Percentiles rank a stretch among this genome's conserved stretches.
phyloP scores from a whole-genome alignment of 1,140 invertebrate species.

The Tigriopus japonicus region DNA sequence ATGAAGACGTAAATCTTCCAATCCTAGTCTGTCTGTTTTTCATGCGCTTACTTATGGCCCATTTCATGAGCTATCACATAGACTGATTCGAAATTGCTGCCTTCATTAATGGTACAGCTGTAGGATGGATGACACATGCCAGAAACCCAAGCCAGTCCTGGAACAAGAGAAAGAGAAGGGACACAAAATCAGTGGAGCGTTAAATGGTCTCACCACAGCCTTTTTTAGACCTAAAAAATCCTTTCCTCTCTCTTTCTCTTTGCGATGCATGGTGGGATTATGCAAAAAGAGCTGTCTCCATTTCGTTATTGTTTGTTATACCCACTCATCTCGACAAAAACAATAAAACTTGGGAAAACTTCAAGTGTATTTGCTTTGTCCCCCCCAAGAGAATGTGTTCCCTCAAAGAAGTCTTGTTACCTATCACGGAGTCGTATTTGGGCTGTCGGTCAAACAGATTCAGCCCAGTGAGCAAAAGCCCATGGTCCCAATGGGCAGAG shows the following conservation, averaged over 20 bases:
- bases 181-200: neutral
- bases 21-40: too few relatives aligned
- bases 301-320: neutral
- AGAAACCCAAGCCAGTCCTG: conserved; percentile 28
- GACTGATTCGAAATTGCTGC: conserved; percentile 27
- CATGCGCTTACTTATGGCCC: conserved; percentile 26
- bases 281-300: neutral
- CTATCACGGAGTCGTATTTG: conserved; percentile 19
- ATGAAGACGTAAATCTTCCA: too few relatives aligned
- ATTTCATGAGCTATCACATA: conserved; percentile 30
- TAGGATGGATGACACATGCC: conserved; percentile 27
- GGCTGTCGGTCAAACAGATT: conserved; percentile 18
- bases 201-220: neutral
- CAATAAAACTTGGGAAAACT: neutral
- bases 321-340: neutral
- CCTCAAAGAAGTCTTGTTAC: conserved; percentile 10
- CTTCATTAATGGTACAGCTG: conserved; percentile 30
- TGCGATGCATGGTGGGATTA: neutral
- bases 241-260: neutral
- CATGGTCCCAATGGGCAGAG: conserved; percentile 33
- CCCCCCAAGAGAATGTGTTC: neutral
- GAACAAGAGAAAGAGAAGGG: neutral
- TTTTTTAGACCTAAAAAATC: neutral
- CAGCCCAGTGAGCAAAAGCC: conserved; percentile 29
- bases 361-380: neutral